A percentile compares a stretch with the other conserved stretches of the same genome.
These are phyloP conservation scores for Melitaea cinxia DNA, from an alignment of 1,140 invertebrate genomes.

Conservation along the genomic window DNA sequence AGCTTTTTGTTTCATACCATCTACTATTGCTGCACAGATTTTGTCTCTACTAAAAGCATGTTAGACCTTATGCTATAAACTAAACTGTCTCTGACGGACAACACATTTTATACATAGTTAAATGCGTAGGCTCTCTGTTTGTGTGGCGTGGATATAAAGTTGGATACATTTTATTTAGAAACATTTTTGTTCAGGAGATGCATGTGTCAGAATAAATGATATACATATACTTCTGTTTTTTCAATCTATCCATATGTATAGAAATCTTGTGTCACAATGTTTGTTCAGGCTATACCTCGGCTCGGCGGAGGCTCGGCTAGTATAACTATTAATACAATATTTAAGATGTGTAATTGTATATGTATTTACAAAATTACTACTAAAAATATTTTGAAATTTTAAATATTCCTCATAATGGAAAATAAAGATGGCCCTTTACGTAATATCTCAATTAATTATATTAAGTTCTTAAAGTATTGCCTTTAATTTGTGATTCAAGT, in stretches of 20 bases:
- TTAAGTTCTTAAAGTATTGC: constrained; percentile 27
- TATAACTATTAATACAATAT: too few species aligned
- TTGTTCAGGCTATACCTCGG: too few species aligned
- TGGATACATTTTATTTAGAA: neutral
- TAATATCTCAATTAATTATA: constrained; percentile 30
- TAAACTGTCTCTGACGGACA: neutral
- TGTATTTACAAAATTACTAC: too few species aligned
- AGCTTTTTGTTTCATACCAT: neutral
- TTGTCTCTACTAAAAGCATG: neutral
- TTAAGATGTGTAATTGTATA: too few species aligned
- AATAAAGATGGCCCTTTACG: constrained; percentile 3
- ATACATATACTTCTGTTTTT: neutral
- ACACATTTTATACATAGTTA: neutral
- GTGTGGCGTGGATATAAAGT: neutral
- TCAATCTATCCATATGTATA: neutral
- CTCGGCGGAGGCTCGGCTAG: too few species aligned
- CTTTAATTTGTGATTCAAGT: constrained; percentile 26
- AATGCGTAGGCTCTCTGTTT: neutral
- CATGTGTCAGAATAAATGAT: too few species aligned
- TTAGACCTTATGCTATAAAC: neutral
- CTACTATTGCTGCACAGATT: neutral
- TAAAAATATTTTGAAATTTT: too few species aligned
- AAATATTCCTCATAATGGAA: too few species aligned
- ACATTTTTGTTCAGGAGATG: neutral
- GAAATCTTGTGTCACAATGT: too few species aligned